Evolutionary conservation across 2,888 invertebrate genomes (phyloP), one percentile per base, ranked within the genome.

Genomic region (Phaonia tiefii): DNA sequence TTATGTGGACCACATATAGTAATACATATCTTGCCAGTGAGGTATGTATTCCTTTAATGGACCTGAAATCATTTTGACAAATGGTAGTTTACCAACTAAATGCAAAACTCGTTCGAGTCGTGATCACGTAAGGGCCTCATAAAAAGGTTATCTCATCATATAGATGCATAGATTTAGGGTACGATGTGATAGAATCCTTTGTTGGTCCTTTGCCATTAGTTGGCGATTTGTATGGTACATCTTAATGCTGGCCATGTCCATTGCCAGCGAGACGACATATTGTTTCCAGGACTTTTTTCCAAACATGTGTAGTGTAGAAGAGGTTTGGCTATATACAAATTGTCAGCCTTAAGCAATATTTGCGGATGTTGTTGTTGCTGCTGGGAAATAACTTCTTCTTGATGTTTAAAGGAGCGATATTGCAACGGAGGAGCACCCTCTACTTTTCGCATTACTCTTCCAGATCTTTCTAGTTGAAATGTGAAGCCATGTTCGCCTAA

Each of bases 21-120:
- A 96, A 88, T 98, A 98, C 63, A 95, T 96, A 82, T 93, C 93
- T 90, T 97, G 97, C 97, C 97, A 98, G 85, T 95, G 94, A 65
- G 96, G 96, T 86, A 98, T 92, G 89, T 97, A 97, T 84, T 95
- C 95, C 72, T 93, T 92, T 11, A 97, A 88, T 0, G 97, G 96
- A 13, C 93, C 93, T 84, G 94, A 93, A 65, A 97, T 89, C 82
- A 95, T 91, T 76, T 94, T 93, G 75, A 94, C 93, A 44, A 96
- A 87, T 7, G 97, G 97, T 77, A 97, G 89, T 85, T 93, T 94
- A 4, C 88, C 91, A 22, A 97, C 89, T 31, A 94, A 86, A 66
- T 91, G 91, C 20, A 97, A 89, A 26, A 94, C 86, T 66, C 91
- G 91, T 78, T 94, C 92, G 70, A 97, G 92, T 39, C 93, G 92